These are phyloP conservation scores for Vultur gryphus DNA, from an alignment of 2,797 vertebrate genomes.

Conservation along the genomic window DNA sequence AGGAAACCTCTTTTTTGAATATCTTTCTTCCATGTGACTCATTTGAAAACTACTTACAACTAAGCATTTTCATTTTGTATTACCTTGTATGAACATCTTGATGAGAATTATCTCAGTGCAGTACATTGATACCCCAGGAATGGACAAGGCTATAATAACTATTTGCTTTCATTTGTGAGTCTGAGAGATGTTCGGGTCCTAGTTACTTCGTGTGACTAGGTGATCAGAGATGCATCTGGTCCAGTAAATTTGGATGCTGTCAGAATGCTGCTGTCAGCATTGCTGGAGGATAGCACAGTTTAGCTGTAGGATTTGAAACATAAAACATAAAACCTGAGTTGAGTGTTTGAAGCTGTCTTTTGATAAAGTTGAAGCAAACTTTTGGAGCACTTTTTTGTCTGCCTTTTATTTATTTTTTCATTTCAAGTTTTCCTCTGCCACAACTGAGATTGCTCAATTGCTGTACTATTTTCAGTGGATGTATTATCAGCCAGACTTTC, in stretches of 20 bases:
- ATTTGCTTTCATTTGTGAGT: not conserved
- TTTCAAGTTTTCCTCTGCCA: not conserved
- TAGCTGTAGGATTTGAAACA: not conserved
- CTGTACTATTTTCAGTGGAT: not conserved
- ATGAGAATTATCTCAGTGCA: not conserved
- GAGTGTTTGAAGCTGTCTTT: not conserved
- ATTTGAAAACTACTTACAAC: not conserved
- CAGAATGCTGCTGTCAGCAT: not conserved
- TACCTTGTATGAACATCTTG: not conserved
- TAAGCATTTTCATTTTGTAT: not conserved
- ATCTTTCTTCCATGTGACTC: not conserved
- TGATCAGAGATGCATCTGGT: accelerated
- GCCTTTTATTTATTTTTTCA: not conserved
- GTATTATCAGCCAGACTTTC: not conserved
- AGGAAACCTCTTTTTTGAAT: not conserved
- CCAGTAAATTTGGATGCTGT: not conserved
- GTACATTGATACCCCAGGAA: not conserved
- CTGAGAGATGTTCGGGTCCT: not conserved
- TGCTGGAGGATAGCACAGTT: not conserved
- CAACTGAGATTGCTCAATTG: not conserved
- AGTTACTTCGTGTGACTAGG: not conserved
- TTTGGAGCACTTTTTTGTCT: not conserved
- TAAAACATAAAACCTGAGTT: not conserved
- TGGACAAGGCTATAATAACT: not conserved
- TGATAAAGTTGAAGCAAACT: not conserved